A percentile compares a stretch with the other conserved stretches of the same genome.
Evolutionary conservation across 2,113 vertebrate species (phyloP).

Genomic region (Benitochromis conjunctus): DNA sequence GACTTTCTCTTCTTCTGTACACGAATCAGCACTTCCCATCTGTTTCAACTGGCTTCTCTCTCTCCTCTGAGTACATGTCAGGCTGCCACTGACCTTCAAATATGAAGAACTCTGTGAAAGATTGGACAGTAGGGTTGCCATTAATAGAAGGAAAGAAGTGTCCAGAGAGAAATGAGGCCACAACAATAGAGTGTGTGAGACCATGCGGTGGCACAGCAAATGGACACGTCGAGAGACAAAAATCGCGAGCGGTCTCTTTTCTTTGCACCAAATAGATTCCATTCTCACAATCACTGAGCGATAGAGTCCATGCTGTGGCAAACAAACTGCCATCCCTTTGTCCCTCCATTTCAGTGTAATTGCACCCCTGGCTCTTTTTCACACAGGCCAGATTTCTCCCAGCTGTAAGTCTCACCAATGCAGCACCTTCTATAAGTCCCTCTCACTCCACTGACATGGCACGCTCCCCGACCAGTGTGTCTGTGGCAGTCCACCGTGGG

Average conservation of each 20-base stretch:
- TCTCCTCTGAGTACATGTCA: neutral
- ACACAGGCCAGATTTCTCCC: slow-evolving; percentile 20
- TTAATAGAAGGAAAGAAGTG: neutral
- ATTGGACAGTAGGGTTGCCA: neutral
- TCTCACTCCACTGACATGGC: neutral
- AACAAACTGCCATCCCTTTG: slow-evolving; percentile 39
- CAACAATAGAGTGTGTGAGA: neutral
- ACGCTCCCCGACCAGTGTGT: neutral
- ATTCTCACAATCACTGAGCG: slow-evolving; percentile 19
- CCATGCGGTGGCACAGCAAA: neutral
- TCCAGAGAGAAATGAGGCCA: neutral
- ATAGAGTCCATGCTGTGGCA: slow-evolving; percentile 24
- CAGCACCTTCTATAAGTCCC: neutral
- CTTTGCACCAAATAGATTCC: slow-evolving; percentile 18
- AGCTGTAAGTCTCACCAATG: slow-evolving; percentile 1
- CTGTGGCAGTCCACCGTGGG: neutral
- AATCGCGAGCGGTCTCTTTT: neutral
- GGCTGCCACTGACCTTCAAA: slow-evolving; percentile 28
- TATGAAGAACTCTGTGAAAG: neutral
- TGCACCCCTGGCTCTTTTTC: slow-evolving; percentile 32
- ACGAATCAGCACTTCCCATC: neutral
- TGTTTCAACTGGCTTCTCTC: neutral
- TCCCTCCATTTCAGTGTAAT: slow-evolving; percentile 32
- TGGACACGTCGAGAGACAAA: neutral
- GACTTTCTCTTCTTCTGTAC: neutral